A percentile compares a stretch with the other conserved stretches of the same genome.
Evolutionary conservation across 1,140 invertebrate genomes (phyloP).

Genomic region (Diorhabda sublineata): DNA sequence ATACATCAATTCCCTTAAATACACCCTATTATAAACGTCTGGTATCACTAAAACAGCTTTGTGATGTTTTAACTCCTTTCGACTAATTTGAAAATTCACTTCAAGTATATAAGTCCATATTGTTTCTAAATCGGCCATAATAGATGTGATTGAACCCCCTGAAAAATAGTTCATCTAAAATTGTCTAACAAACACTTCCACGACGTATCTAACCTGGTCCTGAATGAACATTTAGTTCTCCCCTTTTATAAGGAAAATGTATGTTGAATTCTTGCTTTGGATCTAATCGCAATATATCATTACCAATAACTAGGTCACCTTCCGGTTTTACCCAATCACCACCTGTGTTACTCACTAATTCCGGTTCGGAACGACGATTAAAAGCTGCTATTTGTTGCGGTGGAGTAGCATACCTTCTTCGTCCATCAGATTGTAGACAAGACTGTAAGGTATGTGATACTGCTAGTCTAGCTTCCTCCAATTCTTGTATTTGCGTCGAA

Average conservation of each 20-base stretch:
- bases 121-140: conserved; percentile 77
- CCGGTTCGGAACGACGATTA: conserved; percentile 70
- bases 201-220: conserved; percentile 53
- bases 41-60: conserved; percentile 84
- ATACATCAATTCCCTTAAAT: conserved; percentile 81
- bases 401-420: conserved; percentile 72
- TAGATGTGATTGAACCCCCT: conserved; percentile 75
- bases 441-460: conserved; percentile 81
- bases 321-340: conserved; percentile 60
- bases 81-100: conserved; percentile 69
- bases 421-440: conserved; percentile 76
- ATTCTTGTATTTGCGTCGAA: conserved; percentile 64
- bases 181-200: neutral
- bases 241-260: conserved; percentile 83
- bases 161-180: neutral
- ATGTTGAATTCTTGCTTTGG: conserved; percentile 74
- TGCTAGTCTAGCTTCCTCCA: conserved; percentile 77
- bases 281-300: conserved; percentile 68
- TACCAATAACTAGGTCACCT: conserved; percentile 61
- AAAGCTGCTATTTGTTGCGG: conserved; percentile 83
- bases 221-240: conserved; percentile 80
- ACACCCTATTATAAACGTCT: conserved; percentile 84
- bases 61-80: conserved; percentile 75
- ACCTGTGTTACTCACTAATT: conserved; percentile 53
- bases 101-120: conserved; percentile 81